These are phyloP conservation scores for Onthophagus taurus DNA, from an alignment of 1,140 invertebrate species.

Conservation along the genomic window DNA sequence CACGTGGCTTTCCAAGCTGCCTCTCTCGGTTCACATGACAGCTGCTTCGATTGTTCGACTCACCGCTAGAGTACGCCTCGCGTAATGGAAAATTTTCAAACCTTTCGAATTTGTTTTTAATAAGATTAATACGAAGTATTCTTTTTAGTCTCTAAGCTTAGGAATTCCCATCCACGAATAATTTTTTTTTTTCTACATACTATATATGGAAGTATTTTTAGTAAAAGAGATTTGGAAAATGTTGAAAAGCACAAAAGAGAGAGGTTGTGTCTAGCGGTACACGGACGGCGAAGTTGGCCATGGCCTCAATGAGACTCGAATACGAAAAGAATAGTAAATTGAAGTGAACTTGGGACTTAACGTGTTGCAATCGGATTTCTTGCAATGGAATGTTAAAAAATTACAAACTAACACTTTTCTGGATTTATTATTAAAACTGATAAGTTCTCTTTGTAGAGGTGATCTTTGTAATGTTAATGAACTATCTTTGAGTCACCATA, in stretches of 20 bases:
- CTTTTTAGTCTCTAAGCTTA: background rate
- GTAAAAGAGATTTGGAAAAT: background rate
- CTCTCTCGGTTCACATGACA: conserved; percentile 12
- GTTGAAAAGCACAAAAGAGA: background rate
- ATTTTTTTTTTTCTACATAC: no score
- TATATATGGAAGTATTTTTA: no score
- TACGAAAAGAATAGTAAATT: conserved; percentile 4
- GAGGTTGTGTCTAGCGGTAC: no score
- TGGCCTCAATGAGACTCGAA: conserved; percentile 7
- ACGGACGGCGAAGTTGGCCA: background rate
- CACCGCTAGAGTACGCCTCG: background rate
- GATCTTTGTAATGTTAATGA: no score
- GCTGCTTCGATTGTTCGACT: conserved; percentile 4
- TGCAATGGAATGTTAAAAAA: no score
- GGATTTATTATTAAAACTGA: no score
- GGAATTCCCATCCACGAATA: background rate
- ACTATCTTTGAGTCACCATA: no score
- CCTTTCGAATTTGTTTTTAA: background rate
- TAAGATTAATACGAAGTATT: background rate
- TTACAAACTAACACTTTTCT: no score
- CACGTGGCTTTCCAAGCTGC: conserved; percentile 14
- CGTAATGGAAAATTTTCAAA: background rate
- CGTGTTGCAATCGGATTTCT: no score
- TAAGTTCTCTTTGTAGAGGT: no score
- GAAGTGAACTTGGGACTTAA: conserved; percentile 3